Conservation (phyloP, 2,888 invertebrate genomes). For the Piscicola geometra region DNA sequence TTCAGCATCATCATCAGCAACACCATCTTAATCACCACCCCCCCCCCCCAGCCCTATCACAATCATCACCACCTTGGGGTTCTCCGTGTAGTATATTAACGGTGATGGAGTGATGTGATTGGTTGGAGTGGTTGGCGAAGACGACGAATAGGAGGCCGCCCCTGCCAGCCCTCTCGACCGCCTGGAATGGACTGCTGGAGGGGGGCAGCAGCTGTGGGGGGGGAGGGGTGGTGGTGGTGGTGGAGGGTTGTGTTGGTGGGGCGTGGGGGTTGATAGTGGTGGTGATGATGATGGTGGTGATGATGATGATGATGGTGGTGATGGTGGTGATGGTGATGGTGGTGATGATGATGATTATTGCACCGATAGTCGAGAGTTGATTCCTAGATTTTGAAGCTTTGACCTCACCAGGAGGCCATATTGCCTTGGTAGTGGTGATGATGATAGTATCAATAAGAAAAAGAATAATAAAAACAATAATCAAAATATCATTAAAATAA, state of each 20-base stretch:
- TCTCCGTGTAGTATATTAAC: constrained; percentile 80
- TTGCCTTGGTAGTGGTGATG: constrained; percentile 1
- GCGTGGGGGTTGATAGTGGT: too few species aligned
- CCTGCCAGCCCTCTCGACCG: constrained; percentile 76
- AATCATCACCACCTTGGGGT: constrained; percentile 68
- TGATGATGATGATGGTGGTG: too few species aligned
- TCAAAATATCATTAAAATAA: neutral
- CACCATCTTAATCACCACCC: too few species aligned
- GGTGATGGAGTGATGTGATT: constrained; percentile 78
- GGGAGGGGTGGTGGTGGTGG: neutral
- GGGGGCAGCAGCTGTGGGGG: constrained; percentile 7
- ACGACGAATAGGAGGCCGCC: constrained; percentile 85
- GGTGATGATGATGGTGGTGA: too few species aligned
- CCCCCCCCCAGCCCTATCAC: neutral
- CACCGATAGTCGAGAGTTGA: neutral
- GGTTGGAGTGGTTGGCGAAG: constrained; percentile 77
- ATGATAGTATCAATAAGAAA: neutral
- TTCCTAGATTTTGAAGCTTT: neutral
- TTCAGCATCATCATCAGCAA: too few species aligned
- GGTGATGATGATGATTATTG: too few species aligned
- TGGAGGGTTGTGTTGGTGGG: neutral
- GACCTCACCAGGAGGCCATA: constrained; percentile 1
- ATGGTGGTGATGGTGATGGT: too few species aligned
- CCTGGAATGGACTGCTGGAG: neutral
- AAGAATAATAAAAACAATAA: neutral